Evolutionary conservation across 2,888 invertebrate genomes (phyloP).

Genomic region (Tachina lurida): DNA sequence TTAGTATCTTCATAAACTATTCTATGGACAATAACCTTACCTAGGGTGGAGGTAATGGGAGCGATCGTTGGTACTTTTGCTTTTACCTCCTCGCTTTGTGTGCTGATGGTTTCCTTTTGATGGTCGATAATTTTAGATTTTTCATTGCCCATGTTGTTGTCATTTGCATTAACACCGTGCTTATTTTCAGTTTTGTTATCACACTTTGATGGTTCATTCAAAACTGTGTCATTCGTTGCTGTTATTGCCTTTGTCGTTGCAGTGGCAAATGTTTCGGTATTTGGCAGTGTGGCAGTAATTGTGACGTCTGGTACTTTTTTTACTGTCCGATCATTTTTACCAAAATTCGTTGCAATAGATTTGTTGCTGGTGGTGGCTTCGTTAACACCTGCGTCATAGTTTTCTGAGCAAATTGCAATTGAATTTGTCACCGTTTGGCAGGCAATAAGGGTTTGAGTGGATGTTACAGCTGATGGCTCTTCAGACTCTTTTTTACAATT

Average conservation of each 20-base stretch:
- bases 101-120: neutral
- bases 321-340: slow-evolving; percentile 43
- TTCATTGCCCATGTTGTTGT: slow-evolving; percentile 63
- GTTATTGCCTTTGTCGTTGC: slow-evolving; percentile 7
- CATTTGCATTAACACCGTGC: slow-evolving; percentile 27
- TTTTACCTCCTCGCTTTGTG: neutral
- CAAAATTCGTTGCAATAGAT: slow-evolving; percentile 2
- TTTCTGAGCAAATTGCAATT: slow-evolving; percentile 50
- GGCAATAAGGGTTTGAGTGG: slow-evolving; percentile 20
- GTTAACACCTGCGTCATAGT: slow-evolving; percentile 26
- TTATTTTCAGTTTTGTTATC: slow-evolving; percentile 54
- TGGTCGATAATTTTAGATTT: slow-evolving; percentile 57
- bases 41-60: slow-evolving; percentile 32
- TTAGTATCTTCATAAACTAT: slow-evolving; percentile 65
- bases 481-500: slow-evolving; percentile 49
- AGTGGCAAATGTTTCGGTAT: slow-evolving; percentile 7
- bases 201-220: slow-evolving; percentile 54
- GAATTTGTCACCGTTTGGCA: slow-evolving; percentile 21
- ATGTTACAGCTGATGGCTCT: slow-evolving; percentile 47
- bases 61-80: slow-evolving; percentile 25
- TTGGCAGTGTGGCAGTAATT: slow-evolving; percentile 29
- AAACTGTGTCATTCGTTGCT: slow-evolving; percentile 67
- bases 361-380: slow-evolving; percentile 16
- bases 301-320: slow-evolving; percentile 44
- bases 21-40: slow-evolving; percentile 73